Base-by-base conservation (phyloP, 2,113 vertebrate genomes). In the Albula goreensis region DNA sequence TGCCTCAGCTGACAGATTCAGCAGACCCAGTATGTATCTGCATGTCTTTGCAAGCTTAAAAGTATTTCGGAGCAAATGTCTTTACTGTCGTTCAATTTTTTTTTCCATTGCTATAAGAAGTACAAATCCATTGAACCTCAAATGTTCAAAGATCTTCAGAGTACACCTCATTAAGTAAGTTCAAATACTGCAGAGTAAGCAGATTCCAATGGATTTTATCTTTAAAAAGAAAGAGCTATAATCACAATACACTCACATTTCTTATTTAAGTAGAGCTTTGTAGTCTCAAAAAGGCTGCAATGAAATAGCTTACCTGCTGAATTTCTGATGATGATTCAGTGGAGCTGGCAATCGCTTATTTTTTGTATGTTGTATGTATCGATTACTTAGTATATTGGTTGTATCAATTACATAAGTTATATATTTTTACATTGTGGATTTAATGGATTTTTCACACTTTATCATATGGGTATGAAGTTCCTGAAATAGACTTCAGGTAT, bases 141-240 rank as follows among this genome's bases (percentile, higher is more conserved):
- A 82, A 89, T 83, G 81, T 78, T 88, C 89, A 88, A 87, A 89
- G 83, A n/a, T 83, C 77, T 89, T 90, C 85, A 81, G 84, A 66
- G 86, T 82, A 83, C 13, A 74, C 57, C 17, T 85, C 78, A 56
- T 19, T 82, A 88, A 80, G 86, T 60, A 66, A 86, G 50, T 84
- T 89, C 77, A 87, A 80, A 83, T 31, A 41, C 86, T 90, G 87
- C 83, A 88, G 60, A 83, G 77, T 86, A 85, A 91, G 89, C 87
- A 90, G 5, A 83, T 90, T 88, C 85, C 87, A 88, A 89, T 89
- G 74, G 86, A 86, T 89, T 85, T 25, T 83, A 53, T 84, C 83
- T 78, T 56, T n/a, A 3, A 81, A 88, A 60, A 12, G 81, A 12
- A 17, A 79, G 5, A 78, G 80, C 5, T 78, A 56, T 81, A 89